Percentiles rank a stretch among this genome's conserved stretches.
These are phyloP conservation scores for Hypomesus transpacificus DNA, from an alignment of 2,113 vertebrate genomes.

Conservation along the genomic window DNA sequence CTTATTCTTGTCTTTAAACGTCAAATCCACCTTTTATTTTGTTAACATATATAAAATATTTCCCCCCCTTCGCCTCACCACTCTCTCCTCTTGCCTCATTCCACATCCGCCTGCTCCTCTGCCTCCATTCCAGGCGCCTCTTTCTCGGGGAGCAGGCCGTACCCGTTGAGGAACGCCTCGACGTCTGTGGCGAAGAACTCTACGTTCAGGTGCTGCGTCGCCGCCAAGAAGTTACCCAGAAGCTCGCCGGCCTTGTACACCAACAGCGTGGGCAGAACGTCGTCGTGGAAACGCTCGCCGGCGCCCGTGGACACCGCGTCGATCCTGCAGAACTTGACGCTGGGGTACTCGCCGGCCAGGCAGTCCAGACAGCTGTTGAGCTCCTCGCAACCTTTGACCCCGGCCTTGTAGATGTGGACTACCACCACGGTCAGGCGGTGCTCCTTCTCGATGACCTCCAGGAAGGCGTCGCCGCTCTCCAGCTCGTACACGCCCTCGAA, in stretches of 20 bases:
- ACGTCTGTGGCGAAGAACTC: constrained; percentile 94
- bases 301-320: constrained; percentile 84
- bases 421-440: constrained; percentile 83
- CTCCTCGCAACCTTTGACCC: constrained; percentile 82
- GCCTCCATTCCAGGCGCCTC: constrained; percentile 66
- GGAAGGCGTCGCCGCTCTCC: constrained; percentile 87
- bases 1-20: constrained; percentile 23
- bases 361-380: constrained; percentile 85
- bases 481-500: constrained; percentile 85
- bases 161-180: constrained; percentile 91
- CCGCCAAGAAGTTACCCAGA: constrained; percentile 88
- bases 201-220: constrained; percentile 82
- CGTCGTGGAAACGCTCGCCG: constrained; percentile 83
- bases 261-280: constrained; percentile 86
- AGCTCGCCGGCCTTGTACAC: constrained; percentile 95
- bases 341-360: constrained; percentile 83
- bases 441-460: constrained; percentile 91
- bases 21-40: not conserved
- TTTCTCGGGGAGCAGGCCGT: constrained; percentile 89
- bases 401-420: constrained; percentile 87
- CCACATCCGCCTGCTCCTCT: constrained; percentile 73
- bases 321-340: constrained; percentile 93
- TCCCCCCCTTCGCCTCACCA: constrained; percentile 20
- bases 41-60: constrained; percentile 11
- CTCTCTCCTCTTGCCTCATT: constrained; percentile 57